Evolutionary conservation across 2,888 invertebrate genomes (phyloP).

Genomic region (Andrena bucephala): DNA sequence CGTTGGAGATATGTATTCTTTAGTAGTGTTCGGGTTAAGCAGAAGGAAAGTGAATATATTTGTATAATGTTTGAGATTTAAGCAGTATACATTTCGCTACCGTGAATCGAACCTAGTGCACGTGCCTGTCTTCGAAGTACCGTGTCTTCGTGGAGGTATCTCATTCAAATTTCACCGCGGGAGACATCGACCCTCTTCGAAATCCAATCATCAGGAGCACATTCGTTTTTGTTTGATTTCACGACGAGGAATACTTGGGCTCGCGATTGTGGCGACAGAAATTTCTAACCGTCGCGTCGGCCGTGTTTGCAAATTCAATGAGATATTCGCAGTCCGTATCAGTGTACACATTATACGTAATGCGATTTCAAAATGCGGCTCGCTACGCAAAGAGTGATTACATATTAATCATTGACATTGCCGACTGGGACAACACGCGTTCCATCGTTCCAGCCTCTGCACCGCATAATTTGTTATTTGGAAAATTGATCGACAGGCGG

Average conservation of each 20-base stretch:
- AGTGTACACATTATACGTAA: conserved; percentile 51
- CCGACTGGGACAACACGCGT: conserved; percentile 13
- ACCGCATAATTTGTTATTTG: conserved; percentile 23
- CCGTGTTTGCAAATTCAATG: conserved; percentile 53
- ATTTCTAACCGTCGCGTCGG: conserved; percentile 35
- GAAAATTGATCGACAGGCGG: conserved; percentile 18
- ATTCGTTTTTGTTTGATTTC: conserved; percentile 44
- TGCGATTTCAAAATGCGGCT: conserved; percentile 56
- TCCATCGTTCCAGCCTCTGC: conserved; percentile 1
- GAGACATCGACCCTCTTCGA: conserved; percentile 36
- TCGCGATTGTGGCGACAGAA: conserved; percentile 32
- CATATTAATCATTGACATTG: conserved; percentile 50
- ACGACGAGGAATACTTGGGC: neutral
- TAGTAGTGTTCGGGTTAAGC: too few relatives aligned
- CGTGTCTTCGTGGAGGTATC: neutral
- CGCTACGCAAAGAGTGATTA: conserved; percentile 48
- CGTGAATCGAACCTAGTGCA: neutral
- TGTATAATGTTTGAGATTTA: conserved; percentile 18
- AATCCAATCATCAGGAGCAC: conserved; percentile 40
- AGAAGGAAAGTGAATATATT: neutral
- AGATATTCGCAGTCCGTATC: conserved; percentile 46
- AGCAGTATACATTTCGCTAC: conserved; percentile 29
- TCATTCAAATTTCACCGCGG: conserved; percentile 19
- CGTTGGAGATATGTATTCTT: too few relatives aligned
- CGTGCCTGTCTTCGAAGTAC: conserved; percentile 5